Percentiles rank a stretch among this genome's conserved stretches.
Evolutionary conservation across 92 coral and sea anemone genomes (phyloP).

Genomic region (Epizoanthus illoricatus): DNA sequence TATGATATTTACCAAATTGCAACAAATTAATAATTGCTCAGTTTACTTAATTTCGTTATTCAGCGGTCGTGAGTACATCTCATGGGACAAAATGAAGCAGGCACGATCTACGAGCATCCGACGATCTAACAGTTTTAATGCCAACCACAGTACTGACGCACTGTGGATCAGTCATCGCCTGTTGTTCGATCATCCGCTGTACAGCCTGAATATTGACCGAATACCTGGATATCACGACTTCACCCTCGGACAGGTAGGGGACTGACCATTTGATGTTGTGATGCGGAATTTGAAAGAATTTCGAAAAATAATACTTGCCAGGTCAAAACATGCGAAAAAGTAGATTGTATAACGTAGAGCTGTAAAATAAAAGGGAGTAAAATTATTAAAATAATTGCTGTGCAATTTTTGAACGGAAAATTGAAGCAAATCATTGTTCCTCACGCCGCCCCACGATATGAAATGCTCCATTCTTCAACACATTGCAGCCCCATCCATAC

Average conservation of each 20-base stretch:
- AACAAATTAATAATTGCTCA: too few relatives aligned
- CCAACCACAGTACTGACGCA: slow-evolving; percentile 51
- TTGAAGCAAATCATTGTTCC: too few relatives aligned
- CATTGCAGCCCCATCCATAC: too few relatives aligned
- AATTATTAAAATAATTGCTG: too few relatives aligned
- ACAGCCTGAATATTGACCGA: slow-evolving; percentile 92
- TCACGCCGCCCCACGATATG: too few relatives aligned
- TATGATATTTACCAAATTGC: too few relatives aligned
- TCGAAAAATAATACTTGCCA: not conserved
- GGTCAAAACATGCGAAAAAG: too few relatives aligned
- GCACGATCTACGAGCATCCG: slow-evolving; percentile 74
- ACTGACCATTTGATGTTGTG: not conserved
- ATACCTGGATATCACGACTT: slow-evolving; percentile 90
- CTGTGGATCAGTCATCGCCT: slow-evolving; percentile 80
- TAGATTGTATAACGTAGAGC: too few relatives aligned
- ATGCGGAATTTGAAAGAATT: not conserved
- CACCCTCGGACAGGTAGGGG: slow-evolving; percentile 88
- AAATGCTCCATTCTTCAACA: too few relatives aligned
- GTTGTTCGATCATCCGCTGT: slow-evolving; percentile 81
- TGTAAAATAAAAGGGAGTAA: too few relatives aligned
- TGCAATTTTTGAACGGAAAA: too few relatives aligned
- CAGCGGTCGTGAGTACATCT: slow-evolving; percentile 60
- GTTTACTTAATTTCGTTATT: too few relatives aligned
- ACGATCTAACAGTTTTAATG: slow-evolving; percentile 66
- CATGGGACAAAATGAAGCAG: slow-evolving; percentile 67